These are phyloP conservation scores for Amblyopsis rosae DNA, from an alignment of 2,113 vertebrate species.

Conservation along the genomic window DNA sequence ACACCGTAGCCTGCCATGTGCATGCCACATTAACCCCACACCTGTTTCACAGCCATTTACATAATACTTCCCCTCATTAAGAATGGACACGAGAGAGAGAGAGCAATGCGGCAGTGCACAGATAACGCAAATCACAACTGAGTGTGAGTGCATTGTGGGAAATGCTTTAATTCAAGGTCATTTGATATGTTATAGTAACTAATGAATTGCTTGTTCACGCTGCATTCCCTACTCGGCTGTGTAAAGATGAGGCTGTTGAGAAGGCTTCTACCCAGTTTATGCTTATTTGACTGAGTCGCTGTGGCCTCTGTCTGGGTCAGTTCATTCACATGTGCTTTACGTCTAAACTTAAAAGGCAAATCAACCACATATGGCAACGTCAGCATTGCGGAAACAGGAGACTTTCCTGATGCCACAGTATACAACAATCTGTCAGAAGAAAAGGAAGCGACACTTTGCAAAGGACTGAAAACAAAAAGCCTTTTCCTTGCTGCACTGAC, in stretches of 20 bases:
- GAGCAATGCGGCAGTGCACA: not conserved
- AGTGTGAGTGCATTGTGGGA: conserved; percentile 2
- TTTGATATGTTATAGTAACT: too few relatives aligned
- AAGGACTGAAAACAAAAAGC: too few relatives aligned
- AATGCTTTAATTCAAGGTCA: not conserved
- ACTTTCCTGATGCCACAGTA: conserved; percentile 8
- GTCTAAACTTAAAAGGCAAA: not conserved
- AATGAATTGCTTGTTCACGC: too few relatives aligned
- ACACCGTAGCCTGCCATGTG: not conserved
- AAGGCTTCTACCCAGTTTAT: too few relatives aligned
- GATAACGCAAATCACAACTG: not conserved
- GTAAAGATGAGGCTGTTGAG: too few relatives aligned
- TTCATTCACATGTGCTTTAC: not conserved
- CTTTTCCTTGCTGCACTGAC: too few relatives aligned
- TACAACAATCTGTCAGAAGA: conserved; percentile 8
- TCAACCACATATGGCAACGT: not conserved
- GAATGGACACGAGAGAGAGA: conserved; percentile 15
- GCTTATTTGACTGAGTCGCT: not conserved
- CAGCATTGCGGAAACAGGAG: not conserved
- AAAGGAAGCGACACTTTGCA: not conserved
- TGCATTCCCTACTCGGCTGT: too few relatives aligned
- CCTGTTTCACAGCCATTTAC: conserved; percentile 23
- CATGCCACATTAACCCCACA: conserved; percentile 23
- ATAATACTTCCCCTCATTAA: conserved; percentile 34
- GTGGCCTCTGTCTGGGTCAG: not conserved